Base-by-base conservation (phyloP, 2,888 invertebrate species). In the Leptinotarsa juncta region DNA sequence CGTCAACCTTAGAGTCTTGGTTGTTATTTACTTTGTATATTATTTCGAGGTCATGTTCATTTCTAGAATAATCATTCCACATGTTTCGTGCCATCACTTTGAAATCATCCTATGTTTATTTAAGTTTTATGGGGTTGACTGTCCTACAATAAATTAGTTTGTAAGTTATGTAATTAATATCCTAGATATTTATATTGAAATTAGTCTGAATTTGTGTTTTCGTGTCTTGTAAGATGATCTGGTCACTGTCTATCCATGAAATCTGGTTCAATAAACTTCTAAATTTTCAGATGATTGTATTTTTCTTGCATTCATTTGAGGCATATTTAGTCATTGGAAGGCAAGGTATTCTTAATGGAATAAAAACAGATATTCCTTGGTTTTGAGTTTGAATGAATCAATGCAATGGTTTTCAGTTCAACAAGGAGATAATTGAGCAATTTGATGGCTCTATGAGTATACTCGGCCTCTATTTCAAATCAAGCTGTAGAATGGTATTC, bases 241-340 rank as follows among this genome's bases (percentile, higher is more conserved):
- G 70, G 67, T 72, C 70, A 71, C 72, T 74, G 71, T 78, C 77
- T 16, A 62, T 62, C 32, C 32, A 32, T n/a, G 16, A 75, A 75
- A 75, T 75, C 71, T 77, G 72, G 72, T 75, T 75, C 75, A 78
- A 76, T 76, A 74, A 75, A 76, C 65, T 53, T 74, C 76, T 32
- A 69, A 69, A 71, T 73, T 71, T 73, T 75, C 71, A 65, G 57
- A 51, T 50, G 20, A 49, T 23, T 42, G 3, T 16, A 62, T 7
- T 66, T 49, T 49, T 57, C 18, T 26, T 42, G 23, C 57, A 51
- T 48, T 50, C 5, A 26, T 23, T n/a, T 15, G 20, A 20, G 20
- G 20, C 20, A 20, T 20, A 1, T 20, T 20, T 20, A 20, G 26
- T 26, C 26, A 26, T 26, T 5, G 26, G 26, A 26, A 5, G 26